These are phyloP conservation scores for Patella depressa DNA, from an alignment of 2,888 invertebrate genomes.

Conservation along the genomic window DNA sequence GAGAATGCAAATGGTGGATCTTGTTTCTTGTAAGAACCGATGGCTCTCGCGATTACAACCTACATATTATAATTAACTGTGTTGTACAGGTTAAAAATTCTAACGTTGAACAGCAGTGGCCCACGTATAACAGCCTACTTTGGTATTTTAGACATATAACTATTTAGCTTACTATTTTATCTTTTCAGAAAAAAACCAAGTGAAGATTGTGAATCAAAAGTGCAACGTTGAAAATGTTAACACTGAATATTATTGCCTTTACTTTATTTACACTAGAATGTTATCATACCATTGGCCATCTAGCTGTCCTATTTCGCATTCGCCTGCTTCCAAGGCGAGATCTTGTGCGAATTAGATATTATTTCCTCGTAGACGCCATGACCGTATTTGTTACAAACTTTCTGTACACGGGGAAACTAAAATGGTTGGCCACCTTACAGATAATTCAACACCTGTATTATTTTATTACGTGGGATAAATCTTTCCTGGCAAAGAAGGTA, in stretches of 20 bases:
- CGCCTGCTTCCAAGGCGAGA: constrained; percentile 62
- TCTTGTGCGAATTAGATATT: constrained; percentile 55
- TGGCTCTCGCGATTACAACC: no score
- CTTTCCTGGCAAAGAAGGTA: constrained; percentile 56
- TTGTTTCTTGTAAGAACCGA: no score
- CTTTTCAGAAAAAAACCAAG: neutral
- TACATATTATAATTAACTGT: no score
- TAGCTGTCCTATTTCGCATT: constrained; percentile 54
- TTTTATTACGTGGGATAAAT: constrained; percentile 60
- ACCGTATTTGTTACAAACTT: constrained; percentile 56
- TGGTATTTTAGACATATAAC: no score
- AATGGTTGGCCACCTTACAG: constrained; percentile 58
- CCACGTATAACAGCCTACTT: no score
- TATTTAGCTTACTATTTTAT: neutral
- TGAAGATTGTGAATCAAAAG: constrained; percentile 6
- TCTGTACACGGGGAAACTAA: constrained; percentile 50
- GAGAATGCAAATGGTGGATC: no score
- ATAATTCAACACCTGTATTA: constrained; percentile 60
- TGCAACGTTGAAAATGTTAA: neutral
- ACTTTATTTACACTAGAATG: constrained; percentile 52
- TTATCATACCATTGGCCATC: constrained; percentile 59
- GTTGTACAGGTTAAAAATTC: no score
- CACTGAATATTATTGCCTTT: constrained; percentile 28
- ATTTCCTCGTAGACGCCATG: constrained; percentile 60
- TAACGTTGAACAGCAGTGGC: no score